Evolutionary conservation across 1,140 invertebrate species (phyloP).

Genomic region (Mesaphorura yosii): DNA sequence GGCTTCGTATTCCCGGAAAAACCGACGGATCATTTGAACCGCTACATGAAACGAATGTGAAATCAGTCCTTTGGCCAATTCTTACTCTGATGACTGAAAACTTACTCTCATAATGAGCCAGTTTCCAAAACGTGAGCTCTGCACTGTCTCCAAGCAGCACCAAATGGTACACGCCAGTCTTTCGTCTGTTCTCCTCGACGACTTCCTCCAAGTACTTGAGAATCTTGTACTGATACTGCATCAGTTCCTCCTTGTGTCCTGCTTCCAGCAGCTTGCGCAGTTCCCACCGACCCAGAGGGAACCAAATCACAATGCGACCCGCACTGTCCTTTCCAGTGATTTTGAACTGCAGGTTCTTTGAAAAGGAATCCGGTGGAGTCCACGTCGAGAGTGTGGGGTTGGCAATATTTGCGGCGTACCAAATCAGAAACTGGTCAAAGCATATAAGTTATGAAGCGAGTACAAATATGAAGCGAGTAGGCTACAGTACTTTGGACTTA

Average conservation of each 20-base stretch:
- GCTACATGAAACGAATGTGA: slow-evolving; percentile 1
- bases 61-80: too few relatives aligned
- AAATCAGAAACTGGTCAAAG: too few relatives aligned
- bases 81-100: neutral
- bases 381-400: too few relatives aligned
- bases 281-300: slow-evolving; percentile 5
- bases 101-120: slow-evolving; percentile 19
- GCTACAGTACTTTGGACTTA: too few relatives aligned
- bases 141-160: slow-evolving; percentile 17
- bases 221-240: slow-evolving; percentile 4
- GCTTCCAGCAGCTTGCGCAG: neutral
- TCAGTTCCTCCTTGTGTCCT: neutral
- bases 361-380: too few relatives aligned
- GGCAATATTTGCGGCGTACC: too few relatives aligned
- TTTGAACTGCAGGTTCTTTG: too few relatives aligned
- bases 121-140: slow-evolving; percentile 14
- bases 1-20: slow-evolving; percentile 13
- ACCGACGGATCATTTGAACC: slow-evolving; percentile 7
- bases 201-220: neutral
- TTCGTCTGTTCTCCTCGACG: neutral
- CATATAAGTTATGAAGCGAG: too few relatives aligned
- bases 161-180: slow-evolving; percentile 6
- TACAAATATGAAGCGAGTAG: too few relatives aligned
- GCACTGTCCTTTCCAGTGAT: slow-evolving; percentile 9
- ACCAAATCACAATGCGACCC: slow-evolving; percentile 3